These are phyloP conservation scores for Oncorhynchus kisutch DNA, from an alignment of 2,113 vertebrate species.

Conservation along the genomic window DNA sequence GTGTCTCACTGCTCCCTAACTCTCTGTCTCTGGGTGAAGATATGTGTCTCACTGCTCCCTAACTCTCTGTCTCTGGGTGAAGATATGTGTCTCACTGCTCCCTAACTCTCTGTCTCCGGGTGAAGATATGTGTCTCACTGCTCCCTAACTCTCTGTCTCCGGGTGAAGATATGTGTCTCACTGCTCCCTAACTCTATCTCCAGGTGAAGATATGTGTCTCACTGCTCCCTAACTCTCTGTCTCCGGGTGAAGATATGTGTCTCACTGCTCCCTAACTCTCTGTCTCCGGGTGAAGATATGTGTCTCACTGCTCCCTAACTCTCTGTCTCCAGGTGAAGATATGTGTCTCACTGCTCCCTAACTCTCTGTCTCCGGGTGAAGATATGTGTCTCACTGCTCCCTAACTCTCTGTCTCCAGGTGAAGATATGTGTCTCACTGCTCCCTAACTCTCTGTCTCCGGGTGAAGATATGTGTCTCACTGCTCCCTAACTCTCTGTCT, in stretches of 20 bases:
- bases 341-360: neutral
- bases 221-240: too few species aligned
- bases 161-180: neutral
- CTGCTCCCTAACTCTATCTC: neutral
- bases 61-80: slow-evolving; percentile 62
- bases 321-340: too few species aligned
- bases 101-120: too few species aligned
- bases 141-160: neutral
- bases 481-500: neutral
- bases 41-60: neutral
- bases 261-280: neutral
- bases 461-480: too few species aligned
- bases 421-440: neutral
- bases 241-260: too few species aligned
- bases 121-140: neutral
- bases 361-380: slow-evolving; percentile 66
- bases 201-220: slow-evolving; percentile 74
- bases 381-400: slow-evolving; percentile 53
- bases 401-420: too few species aligned
- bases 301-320: neutral
- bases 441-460: neutral
- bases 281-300: slow-evolving; percentile 74
- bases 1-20: slow-evolving; percentile 15
- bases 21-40: too few species aligned
- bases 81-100: slow-evolving; percentile 57